Evolutionary conservation across 1,140 invertebrate species (phyloP), one percentile per base, ranked within the genome.

Genomic region (Stenopsyche tienmushanensis): DNA sequence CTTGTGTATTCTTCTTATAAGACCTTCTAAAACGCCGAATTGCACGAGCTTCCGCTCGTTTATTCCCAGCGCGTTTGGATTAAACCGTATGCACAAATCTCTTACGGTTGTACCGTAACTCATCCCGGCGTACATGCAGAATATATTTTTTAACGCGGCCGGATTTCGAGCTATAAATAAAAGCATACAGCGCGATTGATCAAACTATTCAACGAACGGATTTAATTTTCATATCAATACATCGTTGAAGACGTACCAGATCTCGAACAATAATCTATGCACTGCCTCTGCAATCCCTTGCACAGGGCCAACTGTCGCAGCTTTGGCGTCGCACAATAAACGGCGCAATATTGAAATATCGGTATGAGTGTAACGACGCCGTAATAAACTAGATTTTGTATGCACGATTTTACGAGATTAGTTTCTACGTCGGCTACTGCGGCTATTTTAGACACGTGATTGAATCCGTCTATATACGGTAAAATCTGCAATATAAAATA

Each of bases 261-360:
- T 73, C 80, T 85, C 1, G 90, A 85, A 24, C 90, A 87, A 76
- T 86, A 90, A 42, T 84, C 79, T 13, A 91, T 80, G 72, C 91
- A 93, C 70, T 88, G 86, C 52, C 85, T 79, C 76, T 92, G 90
- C 23, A 95, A 78, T 0, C 83, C 79, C 34, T 77, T 74, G 73
- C 91, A 86, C 29, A 86, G 80, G 2, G 84, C 85, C 15, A 92
- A 77, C 71, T 86, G 82, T 65, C 86, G 83, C 34, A 95, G 78
- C 75, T 91, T 88, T 9, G 91, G 86, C 2, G 92, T 95, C 20
- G 88, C 86, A 45, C 89, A 87, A 78, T 95, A 96, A 47, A 94
- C 87, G 76, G 95, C 95, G 55, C 90, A 90, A 78, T 96, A 97
- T 76, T 92, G 92, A 80, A 96, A 96, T 72, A 96, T 89, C 18